Conservation (phyloP, 35 echinoderm and acorn worm species). For the Heliocidaris tuberculata region DNA sequence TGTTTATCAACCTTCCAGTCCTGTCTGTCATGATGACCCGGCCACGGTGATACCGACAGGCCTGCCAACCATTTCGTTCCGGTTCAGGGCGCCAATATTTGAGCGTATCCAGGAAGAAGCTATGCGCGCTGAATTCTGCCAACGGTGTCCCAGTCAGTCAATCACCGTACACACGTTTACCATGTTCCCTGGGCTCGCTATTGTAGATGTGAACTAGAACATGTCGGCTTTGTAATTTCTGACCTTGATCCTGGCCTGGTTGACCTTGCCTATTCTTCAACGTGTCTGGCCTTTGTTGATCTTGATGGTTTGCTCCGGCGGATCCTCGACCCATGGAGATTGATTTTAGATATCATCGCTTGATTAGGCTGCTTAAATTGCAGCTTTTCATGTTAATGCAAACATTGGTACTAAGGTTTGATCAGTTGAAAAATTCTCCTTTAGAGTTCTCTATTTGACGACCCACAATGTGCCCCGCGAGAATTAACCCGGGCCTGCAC, state of each 20-base stretch:
- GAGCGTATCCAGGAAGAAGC: background rate
- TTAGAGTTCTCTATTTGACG: background rate
- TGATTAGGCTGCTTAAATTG: background rate
- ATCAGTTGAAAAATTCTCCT: background rate
- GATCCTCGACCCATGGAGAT: background rate
- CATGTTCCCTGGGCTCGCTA: background rate
- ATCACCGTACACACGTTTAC: background rate
- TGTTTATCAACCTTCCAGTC: background rate
- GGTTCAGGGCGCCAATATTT: background rate
- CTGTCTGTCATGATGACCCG: background rate
- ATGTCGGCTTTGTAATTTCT: background rate
- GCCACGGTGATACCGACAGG: background rate
- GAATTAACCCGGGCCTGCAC: background rate
- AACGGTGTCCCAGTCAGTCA: background rate
- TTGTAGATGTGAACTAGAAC: background rate
- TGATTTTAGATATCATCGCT: background rate
- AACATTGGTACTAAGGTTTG: background rate
- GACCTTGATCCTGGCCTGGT: background rate
- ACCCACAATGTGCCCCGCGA: background rate
- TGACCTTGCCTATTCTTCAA: background rate
- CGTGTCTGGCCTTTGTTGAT: constrained; percentile 8
- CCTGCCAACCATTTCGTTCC: background rate
- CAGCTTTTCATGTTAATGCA: constrained; percentile 10
- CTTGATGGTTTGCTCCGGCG: background rate
- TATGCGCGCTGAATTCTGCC: background rate